Base-by-base conservation (phyloP, 2,113 vertebrate species). In the Pandion haliaetus region DNA sequence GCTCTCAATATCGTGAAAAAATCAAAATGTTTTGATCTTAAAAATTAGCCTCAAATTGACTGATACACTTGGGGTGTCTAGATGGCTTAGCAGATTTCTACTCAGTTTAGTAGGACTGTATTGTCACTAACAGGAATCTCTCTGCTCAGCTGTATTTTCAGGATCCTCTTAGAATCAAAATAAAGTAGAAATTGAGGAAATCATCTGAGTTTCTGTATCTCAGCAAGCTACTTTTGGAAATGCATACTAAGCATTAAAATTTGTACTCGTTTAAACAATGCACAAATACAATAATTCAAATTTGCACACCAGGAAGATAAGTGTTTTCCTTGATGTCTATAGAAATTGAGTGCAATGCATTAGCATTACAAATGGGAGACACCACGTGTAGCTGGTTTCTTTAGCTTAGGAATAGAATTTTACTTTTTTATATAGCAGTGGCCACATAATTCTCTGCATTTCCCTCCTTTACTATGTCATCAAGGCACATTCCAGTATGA, bases 21-120 rank as follows among this genome's bases (percentile, higher is more conserved):
- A 72, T 73, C 15, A 1, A 42, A 78, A 78, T 5, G 9, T 82
- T 93, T 82, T 23, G 3, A 65, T 52, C 28, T 80, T 88, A 65
- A 90, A 88, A 93, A 45, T 55, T 80, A 57, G 69, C 40, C 45
- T 86, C 24, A 86, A 69, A 85, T 72, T 76, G 71, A 62, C 50
- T 28, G 29, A 59, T 29, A 34, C 23, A 40, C 29, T 50, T 71
- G 12, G 49, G 14, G 25, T 34, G 11, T 74, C 73, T 67, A 54
- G 23, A 61, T 42, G 49, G 23, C 18, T 82, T 61, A 82, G 58
- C 34, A 90, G 20, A 86, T 58, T 95, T 94, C 72, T 66, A 14
- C 67, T 83, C 59, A 10, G 65, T 74, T 84, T 93, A 59, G 34
- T 38, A 59, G 24, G 24, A 36, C 17, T 45, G 25, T 42, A 17